A percentile compares a stretch with the other conserved stretches of the same genome.
Evolutionary conservation across 1,140 invertebrate species (phyloP).

Genomic region (Drepana arcuata): DNA sequence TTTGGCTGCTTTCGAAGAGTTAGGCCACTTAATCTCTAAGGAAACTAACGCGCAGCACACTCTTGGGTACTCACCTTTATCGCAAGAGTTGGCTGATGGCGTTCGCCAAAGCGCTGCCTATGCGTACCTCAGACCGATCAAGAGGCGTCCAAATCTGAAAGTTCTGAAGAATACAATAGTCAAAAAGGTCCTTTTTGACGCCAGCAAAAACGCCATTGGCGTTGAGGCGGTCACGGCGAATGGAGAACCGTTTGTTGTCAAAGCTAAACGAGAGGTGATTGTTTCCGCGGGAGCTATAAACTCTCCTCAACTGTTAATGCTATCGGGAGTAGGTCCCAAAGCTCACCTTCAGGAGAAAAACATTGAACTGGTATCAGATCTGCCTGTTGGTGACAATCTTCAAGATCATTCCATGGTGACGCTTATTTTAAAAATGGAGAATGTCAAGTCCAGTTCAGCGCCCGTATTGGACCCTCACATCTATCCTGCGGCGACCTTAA

Average conservation of each 20-base stretch:
- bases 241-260: conserved; percentile 8
- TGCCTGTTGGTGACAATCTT: conserved; percentile 75
- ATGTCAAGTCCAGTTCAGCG: neutral
- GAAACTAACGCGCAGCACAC: conserved; percentile 82
- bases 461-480: neutral
- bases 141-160: conserved; percentile 75
- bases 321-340: conserved; percentile 74
- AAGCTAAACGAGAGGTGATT: conserved; percentile 74
- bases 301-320: conserved; percentile 71
- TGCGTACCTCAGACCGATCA: conserved; percentile 78
- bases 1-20: conserved; percentile 21
- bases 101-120: conserved; percentile 81
- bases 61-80: conserved; percentile 76
- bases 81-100: conserved; percentile 81
- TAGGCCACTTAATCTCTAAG: conserved; percentile 15
- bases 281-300: conserved; percentile 66
- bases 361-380: conserved; percentile 49
- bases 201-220: conserved; percentile 8
- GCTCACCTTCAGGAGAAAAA: conserved; percentile 50
- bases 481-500: neutral
- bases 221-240: conserved; percentile 12
- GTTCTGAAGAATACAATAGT: conserved; percentile 74
- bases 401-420: conserved; percentile 63
- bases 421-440: conserved; percentile 2
- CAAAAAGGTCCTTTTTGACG: conserved; percentile 72